Evolutionary conservation across 2,113 vertebrate species (phyloP).

Genomic region (Periophthalmus modestus): DNA sequence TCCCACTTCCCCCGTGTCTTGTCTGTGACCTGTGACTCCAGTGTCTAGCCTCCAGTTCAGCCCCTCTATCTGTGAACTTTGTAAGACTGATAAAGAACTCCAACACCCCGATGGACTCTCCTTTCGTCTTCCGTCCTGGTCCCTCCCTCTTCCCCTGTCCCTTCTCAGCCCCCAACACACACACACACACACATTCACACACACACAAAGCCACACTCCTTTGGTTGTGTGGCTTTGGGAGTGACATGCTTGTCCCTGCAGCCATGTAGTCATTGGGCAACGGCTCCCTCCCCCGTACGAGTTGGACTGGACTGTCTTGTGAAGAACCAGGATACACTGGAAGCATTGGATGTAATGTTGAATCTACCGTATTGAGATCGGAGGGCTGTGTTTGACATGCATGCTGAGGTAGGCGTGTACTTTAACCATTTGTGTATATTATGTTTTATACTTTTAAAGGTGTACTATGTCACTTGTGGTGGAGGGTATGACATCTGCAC

Average conservation of each 20-base stretch:
- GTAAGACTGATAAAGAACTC: slow-evolving; percentile 80
- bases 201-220: slow-evolving; percentile 8
- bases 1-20: slow-evolving; percentile 41
- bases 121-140: slow-evolving; percentile 54
- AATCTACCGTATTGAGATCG: slow-evolving; percentile 35
- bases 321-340: slow-evolving; percentile 44
- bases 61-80: slow-evolving; percentile 87
- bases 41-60: slow-evolving; percentile 76
- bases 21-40: slow-evolving; percentile 80
- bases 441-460: too few relatives aligned
- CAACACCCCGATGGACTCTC: slow-evolving; percentile 72
- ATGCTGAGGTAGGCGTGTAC: slow-evolving; percentile 64
- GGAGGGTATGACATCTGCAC: too few relatives aligned
- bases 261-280: slow-evolving; percentile 59
- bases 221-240: slow-evolving; percentile 55
- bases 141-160: slow-evolving; percentile 20
- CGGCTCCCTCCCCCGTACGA: slow-evolving; percentile 4
- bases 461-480: too few relatives aligned
- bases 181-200: slow-evolving; percentile 11
- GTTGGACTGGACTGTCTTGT: slow-evolving; percentile 13
- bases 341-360: slow-evolving; percentile 42
- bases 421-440: too few relatives aligned
- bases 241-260: slow-evolving; percentile 71
- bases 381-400: slow-evolving; percentile 56
- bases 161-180: background rate